phyloP scores from a whole-genome alignment of 1,140 invertebrate species.

The Drosophila mojavensis region DNA sequence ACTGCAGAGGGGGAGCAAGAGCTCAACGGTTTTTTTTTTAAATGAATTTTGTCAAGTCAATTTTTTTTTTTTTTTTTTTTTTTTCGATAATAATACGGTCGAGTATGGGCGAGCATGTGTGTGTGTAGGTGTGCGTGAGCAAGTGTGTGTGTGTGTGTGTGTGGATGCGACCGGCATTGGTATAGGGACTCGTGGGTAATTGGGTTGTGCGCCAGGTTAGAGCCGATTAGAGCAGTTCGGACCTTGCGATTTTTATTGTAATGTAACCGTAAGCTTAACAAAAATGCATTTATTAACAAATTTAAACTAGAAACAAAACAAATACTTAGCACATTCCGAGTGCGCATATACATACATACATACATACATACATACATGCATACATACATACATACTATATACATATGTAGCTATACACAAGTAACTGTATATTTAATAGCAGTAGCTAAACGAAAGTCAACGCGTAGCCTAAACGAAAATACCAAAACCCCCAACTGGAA shows the following conservation, averaged over 20 bases:
- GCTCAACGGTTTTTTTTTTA: constrained; percentile 2
- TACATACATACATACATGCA: constrained; percentile 11
- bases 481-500: constrained; percentile 8
- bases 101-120: not conserved
- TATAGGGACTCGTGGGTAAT: constrained; percentile 7
- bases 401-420: constrained; percentile 39
- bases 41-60: constrained; percentile 34
- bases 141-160: not conserved
- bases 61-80: constrained; percentile 30
- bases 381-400: constrained; percentile 22
- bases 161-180: constrained; percentile 1
- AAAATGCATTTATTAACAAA: constrained; percentile 50
- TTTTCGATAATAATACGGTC: not conserved
- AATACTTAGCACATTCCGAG: constrained; percentile 35
- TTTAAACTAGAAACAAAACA: constrained; percentile 35
- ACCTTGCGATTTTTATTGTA: constrained; percentile 53
- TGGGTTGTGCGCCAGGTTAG: constrained; percentile 22
- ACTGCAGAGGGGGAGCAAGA: not conserved
- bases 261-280: constrained; percentile 51
- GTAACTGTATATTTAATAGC: constrained; percentile 66
- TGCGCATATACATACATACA: constrained; percentile 17
- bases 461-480: constrained; percentile 43
- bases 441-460: constrained; percentile 68
- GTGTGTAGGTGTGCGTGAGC: not conserved
- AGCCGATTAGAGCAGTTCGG: constrained; percentile 28